Base-by-base conservation (phyloP, 2,888 invertebrate species). In the Dryadula phaetusa region DNA sequence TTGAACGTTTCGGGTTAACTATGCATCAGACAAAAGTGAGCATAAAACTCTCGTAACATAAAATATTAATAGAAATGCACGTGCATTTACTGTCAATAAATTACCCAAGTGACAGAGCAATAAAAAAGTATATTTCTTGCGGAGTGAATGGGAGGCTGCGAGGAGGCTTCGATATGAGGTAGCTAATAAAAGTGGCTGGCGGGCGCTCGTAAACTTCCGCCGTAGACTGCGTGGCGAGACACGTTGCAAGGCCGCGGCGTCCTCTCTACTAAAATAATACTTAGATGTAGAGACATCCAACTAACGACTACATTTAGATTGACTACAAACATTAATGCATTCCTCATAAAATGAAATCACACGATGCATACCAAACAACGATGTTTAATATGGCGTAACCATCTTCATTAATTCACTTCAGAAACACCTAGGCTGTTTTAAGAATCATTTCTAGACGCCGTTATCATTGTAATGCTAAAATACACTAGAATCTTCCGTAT, bases 21-120 rank as follows among this genome's bases (percentile, higher is more conserved):
- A 90, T 87, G 82, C 85, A 71, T 79, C 81, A 81, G 76, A 71
- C 76, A 80, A 81, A 82, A 82, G 79, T 79, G 76, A 76, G 80
- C 80, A 85, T 85, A 88, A 90, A 91, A 87, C 86, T 81, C 84
- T 84, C 84, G 82, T 83, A 81, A 88, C 90, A 91, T 91, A 92
- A 92, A 92, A 92, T 92, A 92, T 92, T 92, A 92, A 92, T 92
- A 92, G 92, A 92, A 92, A 91, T 91, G 91, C 92, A 91, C 91
- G 92, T 90, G 90, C 83, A 90, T 89, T 92, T 91, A 91, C 91
- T 92, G 90, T 91, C 92, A 89, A 92, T 92, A 92, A 92, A 92
- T 92, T 92, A 92, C 86, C 84, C 80, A 78, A 91, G 92, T 92
- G 92, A 92, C 92, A 89, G 89, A 87, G 90, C 83, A 88, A 90